Percentiles rank a stretch among this genome's conserved stretches.
Evolutionary conservation across 2,113 vertebrate genomes (phyloP).

Genomic region (Atrichornis clamosus): DNA sequence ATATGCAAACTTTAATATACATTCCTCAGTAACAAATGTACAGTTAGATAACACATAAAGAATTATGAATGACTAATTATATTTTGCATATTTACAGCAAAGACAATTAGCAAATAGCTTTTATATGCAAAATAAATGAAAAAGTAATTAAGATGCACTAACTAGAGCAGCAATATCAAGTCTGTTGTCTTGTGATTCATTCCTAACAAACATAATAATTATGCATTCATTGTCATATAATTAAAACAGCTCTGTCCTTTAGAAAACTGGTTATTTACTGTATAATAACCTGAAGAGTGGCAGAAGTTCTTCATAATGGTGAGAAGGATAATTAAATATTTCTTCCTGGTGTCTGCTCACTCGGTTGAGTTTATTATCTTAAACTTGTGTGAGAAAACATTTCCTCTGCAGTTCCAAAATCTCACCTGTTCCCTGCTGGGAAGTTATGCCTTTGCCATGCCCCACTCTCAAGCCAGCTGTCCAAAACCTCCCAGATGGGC

Average conservation of each 20-base stretch:
- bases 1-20: constrained; percentile 84
- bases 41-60: constrained; percentile 86
- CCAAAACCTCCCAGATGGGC: background rate
- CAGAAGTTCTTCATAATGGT: constrained; percentile 81
- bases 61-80: constrained; percentile 88
- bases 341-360: constrained; percentile 68
- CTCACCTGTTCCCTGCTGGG: background rate
- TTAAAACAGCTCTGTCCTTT: constrained; percentile 88
- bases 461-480: background rate
- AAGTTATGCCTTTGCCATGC: background rate
- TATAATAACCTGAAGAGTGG: constrained; percentile 83
- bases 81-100: constrained; percentile 87
- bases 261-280: constrained; percentile 84
- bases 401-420: constrained; percentile 24
- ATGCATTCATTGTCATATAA: constrained; percentile 89
- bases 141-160: constrained; percentile 89
- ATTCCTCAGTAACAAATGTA: constrained; percentile 83
- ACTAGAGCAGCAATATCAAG: constrained; percentile 84
- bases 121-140: constrained; percentile 90
- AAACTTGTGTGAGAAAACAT: constrained; percentile 59
- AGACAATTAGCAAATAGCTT: constrained; percentile 89
- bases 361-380: constrained; percentile 72
- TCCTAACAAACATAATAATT: constrained; percentile 88
- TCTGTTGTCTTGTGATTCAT: constrained; percentile 86
- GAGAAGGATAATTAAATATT: constrained; percentile 82